These are phyloP conservation scores for Philopotamus ludificatus DNA, from an alignment of 1,140 invertebrate genomes.

Conservation along the genomic window DNA sequence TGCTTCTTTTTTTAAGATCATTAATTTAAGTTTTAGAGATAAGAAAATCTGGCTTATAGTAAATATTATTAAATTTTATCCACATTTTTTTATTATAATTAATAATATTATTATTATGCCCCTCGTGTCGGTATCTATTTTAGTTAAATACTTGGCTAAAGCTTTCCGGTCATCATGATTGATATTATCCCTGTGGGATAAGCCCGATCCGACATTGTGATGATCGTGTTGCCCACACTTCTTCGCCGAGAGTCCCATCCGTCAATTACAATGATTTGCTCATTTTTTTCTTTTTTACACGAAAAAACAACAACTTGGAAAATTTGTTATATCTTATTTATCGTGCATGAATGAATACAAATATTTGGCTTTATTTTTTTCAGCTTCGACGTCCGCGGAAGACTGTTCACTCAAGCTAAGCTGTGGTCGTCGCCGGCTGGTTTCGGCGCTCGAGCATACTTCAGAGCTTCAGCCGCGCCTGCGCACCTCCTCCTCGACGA, in stretches of 20 bases:
- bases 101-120: no score
- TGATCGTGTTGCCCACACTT: neutral
- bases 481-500: constrained; percentile 72
- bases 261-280: constrained; percentile 11
- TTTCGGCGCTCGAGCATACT: constrained; percentile 75
- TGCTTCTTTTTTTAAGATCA: no score
- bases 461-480: constrained; percentile 66
- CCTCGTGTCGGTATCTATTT: no score
- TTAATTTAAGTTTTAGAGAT: no score
- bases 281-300: neutral
- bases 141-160: no score
- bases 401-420: constrained; percentile 68
- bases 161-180: neutral
- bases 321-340: neutral
- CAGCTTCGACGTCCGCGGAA: constrained; percentile 81
- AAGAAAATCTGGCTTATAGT: no score
- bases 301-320: neutral
- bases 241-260: constrained; percentile 12
- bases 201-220: neutral
- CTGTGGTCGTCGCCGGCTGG: constrained; percentile 76
- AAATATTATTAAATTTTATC: no score
- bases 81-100: no score
- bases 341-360: neutral
- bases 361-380: constrained; percentile 46
- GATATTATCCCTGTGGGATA: neutral